Base-by-base conservation (phyloP, 2,888 invertebrate species). In the Ametastegia equiseti region DNA sequence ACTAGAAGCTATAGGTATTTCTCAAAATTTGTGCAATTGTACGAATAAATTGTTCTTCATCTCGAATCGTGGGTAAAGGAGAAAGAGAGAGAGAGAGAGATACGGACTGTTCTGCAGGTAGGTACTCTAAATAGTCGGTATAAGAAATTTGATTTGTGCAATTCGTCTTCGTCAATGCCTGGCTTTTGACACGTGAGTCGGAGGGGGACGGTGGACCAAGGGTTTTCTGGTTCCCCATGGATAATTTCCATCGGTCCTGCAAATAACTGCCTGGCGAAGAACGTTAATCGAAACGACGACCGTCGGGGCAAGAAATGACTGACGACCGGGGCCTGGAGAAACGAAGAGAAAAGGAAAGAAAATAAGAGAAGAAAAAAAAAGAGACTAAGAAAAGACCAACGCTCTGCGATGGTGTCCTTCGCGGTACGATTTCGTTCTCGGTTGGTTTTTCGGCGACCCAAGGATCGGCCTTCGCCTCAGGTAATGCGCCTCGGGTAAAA, bases 201-300 rank as follows among this genome's bases (percentile, higher is more conserved):
- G 23, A 71, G 2, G 27, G 27, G 9, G 71, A 47, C 23, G n/a
- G n/a, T 47, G 71, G 71, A 71, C 27, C 47, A 11, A 13, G 47
- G 71, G 45, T 47, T 27, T 47, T 47, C 30, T 71, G 45, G 42
- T 45, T n/a, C 15, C 15, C 9, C 47, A 13, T 19, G 36, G 15
- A 47, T 71, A 71, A 71, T 71, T 71, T 71, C 71, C 71, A 71
- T 71, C 27, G 71, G 71, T 47, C 71, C 47, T 71, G 71, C 42
- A 71, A 71, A 71, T 71, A 71, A 71, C 71, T 71, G 45, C 27
- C n/a, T 30, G 65, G 65, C 65, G 71, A 71, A 23, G 27, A 71
- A 71, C 71, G 71, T 45, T 71, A 71, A 71, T 71, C 71, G 71
- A 71, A 71, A 71, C 71, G 71, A 71, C 47, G n/a, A n/a, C n/a